These are phyloP conservation scores for Helleia helle DNA, from an alignment of 2,888 invertebrate species.

Conservation along the genomic window DNA sequence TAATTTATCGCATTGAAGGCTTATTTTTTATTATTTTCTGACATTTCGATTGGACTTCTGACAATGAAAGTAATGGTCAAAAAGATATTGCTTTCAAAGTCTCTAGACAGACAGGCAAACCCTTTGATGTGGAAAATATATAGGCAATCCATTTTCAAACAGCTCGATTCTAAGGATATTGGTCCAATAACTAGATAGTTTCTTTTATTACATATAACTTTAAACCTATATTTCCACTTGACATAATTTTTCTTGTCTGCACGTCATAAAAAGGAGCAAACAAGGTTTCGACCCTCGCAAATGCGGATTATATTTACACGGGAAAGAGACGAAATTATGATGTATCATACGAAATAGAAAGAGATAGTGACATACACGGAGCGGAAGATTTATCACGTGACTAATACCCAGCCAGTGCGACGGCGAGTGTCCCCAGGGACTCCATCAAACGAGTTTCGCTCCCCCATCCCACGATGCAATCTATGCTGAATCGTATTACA, in stretches of 20 bases:
- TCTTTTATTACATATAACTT: neutral
- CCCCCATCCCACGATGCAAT: slow-evolving; percentile 69
- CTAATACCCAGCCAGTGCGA: slow-evolving; percentile 65
- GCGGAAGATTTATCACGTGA: slow-evolving; percentile 70
- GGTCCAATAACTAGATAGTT: neutral
- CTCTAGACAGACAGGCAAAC: no score
- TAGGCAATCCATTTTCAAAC: no score
- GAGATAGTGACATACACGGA: slow-evolving; percentile 48
- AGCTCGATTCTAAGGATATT: no score
- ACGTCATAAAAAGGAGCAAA: slow-evolving; percentile 46
- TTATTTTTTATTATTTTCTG: no score
- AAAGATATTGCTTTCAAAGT: no score
- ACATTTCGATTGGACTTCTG: no score
- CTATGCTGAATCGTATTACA: slow-evolving; percentile 75
- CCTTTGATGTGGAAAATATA: no score
- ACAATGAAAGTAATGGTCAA: no score
- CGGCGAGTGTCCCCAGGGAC: slow-evolving; percentile 63
- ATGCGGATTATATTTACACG: slow-evolving; percentile 49
- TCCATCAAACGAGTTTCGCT: slow-evolving; percentile 72
- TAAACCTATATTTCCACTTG: slow-evolving; percentile 28
- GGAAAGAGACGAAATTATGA: slow-evolving; percentile 47
- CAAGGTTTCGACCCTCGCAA: slow-evolving; percentile 43
- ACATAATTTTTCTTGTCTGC: slow-evolving; percentile 38
- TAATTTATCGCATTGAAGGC: no score
- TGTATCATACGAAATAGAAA: slow-evolving; percentile 39